Evolutionary conservation across 2,113 vertebrate species (phyloP), one percentile per base, ranked within the genome.

Genomic region (Xiphias gladius): DNA sequence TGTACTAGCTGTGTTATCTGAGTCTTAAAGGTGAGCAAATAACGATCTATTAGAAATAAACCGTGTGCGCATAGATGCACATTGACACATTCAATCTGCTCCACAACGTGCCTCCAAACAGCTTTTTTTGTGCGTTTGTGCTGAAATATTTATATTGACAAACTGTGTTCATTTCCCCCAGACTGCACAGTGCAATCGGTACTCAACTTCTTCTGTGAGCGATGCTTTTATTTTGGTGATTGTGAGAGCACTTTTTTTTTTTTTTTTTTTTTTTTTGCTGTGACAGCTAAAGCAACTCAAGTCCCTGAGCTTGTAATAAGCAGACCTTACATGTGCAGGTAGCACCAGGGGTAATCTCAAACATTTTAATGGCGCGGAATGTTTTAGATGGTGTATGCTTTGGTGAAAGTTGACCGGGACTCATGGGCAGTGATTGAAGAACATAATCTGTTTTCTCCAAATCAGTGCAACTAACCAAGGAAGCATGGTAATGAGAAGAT

Each of bases 391-490:
- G 28, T 5, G 62, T 19, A 43, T 8, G 76, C 64, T 67, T 73
- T 20, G 20, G 65, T 26, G 24, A 68, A 85, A 84, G 76, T 70
- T 83, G 86, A 86, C 79, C 35, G 1, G 48, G 54, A 71, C 73
- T 57, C 16, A 48, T 20, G 62, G 74, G 63, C 59, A 54, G 19
- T 17, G 59, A 79, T 90, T 55, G 58, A 92, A 91, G 76, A 86
- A 68, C 79, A 73, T 88, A 86, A 93, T 92, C 84, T 1, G 67
- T 87, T 90, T 86, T 82, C 82, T 86, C 64, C 74, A 84, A 88
- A 89, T 92, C 79, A 86, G 81, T 83, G 77, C 88, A 90, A 84
- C 89, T 83, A 88, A 89, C 67, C 67, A 73, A 91, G 86, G 88
- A 85, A 84, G 74, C 73, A 28, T 70, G 61, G 76, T 93, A 90